Evolutionary conservation across 2,113 vertebrate species (phyloP), one percentile per base, ranked within the genome.

Genomic region (Hemiprocne comata): DNA sequence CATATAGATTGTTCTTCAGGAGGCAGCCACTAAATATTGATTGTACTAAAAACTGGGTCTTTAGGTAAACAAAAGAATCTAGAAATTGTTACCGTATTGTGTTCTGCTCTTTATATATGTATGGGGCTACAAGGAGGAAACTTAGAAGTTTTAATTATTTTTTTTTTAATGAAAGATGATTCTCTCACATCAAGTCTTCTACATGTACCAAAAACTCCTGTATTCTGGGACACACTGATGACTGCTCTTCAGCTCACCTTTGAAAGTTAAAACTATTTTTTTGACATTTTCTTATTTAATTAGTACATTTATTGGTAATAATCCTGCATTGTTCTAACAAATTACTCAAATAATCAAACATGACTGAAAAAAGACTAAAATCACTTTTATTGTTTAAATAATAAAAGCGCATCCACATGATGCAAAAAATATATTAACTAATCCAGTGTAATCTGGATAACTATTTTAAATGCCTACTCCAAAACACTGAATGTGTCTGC

Each of bases 361-460:
- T 24, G 20, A 92, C 65, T 72, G 50, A 50, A 90, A 76, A 76
- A 40, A 33, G 4, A 46, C 33, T 62, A 64, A 66, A 78, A 46
- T 7, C 4, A 3, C 58, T 77, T 70, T 66, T n/a, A 84, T 51
- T 62, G 64, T 71, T 87, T 82, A 51, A 91, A 89, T 96, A 88
- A 58, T 55, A 70, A 90, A 93, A 2, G 7, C 57, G 16, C 55
- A 53, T 77, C 61, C 1, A 4, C 31, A 71, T n/a, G 66, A 91
- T 66, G 58, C 81, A 93, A 91, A 97, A 87, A 83, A 79, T 38
- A 50, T 78, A 90, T 92, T 93, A 91, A 95, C 85, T 90, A 93
- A 97, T 96, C 85, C 94, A 90, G 36, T 74, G 60, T 93, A 95
- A 97, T 96, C 95, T 92, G 94, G 89, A 96, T 97, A 98, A 98